These are phyloP conservation scores for Neotragus pygmaeus DNA, from an alignment of 2,113 vertebrate species.

Conservation along the genomic window DNA sequence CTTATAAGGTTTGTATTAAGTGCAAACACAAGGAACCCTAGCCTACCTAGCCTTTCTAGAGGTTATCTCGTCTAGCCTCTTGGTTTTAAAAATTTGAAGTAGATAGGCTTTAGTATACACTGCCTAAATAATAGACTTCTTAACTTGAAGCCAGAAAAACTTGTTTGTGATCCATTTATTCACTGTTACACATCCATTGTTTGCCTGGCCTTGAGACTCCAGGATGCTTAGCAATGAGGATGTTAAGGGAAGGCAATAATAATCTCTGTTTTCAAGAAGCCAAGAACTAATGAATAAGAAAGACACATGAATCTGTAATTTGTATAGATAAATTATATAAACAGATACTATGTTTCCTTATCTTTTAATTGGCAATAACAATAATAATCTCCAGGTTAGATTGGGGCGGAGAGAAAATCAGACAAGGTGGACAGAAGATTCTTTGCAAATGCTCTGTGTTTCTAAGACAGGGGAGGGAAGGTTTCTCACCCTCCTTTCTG, in stretches of 20 bases:
- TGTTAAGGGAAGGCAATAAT: background rate
- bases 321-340: background rate
- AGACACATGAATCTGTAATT: background rate
- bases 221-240: background rate
- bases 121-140: background rate
- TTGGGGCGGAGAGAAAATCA: background rate
- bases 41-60: background rate
- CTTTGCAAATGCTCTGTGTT: background rate
- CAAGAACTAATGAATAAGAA: background rate
- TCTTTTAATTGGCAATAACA: background rate
- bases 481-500: background rate
- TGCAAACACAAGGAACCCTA: background rate
- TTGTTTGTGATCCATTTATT: background rate
- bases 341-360: background rate
- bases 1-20: background rate
- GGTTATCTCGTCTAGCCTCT: background rate
- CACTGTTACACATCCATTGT: background rate
- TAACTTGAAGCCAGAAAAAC: background rate
- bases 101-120: background rate
- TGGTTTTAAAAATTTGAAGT: constrained; percentile 12
- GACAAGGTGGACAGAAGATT: background rate
- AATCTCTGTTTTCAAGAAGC: background rate
- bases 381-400: background rate
- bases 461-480: background rate
- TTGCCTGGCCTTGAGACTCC: background rate